phyloP scores from a whole-genome alignment of 1,140 invertebrate genomes.

The Pachypeltis micranthus region DNA sequence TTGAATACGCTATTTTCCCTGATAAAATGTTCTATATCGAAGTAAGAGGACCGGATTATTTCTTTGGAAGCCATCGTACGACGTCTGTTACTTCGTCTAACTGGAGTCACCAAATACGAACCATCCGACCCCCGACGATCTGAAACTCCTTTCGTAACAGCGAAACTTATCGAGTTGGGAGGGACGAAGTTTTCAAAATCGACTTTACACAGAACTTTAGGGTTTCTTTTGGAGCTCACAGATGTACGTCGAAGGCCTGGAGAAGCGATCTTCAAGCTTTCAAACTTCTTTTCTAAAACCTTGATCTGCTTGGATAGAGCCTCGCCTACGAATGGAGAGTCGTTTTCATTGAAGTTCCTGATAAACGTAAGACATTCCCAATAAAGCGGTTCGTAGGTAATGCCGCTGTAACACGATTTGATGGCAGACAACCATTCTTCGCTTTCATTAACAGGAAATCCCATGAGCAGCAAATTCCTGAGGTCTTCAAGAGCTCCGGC shows the following conservation, averaged over 20 bases:
- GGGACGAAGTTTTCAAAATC: background rate
- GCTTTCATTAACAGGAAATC: background rate
- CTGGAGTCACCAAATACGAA: background rate
- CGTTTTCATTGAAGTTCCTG: background rate
- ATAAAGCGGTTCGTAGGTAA: background rate
- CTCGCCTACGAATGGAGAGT: background rate
- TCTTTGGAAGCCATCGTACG: background rate
- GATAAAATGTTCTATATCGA: background rate
- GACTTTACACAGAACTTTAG: background rate
- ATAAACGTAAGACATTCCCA: background rate
- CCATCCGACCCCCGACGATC: background rate
- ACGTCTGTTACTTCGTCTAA: background rate
- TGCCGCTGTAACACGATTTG: background rate
- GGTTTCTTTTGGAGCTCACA: background rate
- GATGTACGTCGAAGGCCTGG: background rate
- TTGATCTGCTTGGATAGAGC: background rate
- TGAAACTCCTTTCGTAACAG: background rate
- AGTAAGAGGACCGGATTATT: background rate
- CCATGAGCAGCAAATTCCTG: background rate
- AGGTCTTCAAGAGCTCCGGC: background rate
- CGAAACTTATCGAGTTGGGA: background rate
- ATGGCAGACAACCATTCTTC: background rate
- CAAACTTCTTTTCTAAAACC: background rate
- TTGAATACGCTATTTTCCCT: background rate
- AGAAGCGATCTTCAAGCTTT: background rate